phyloP scores from a whole-genome alignment of 2,797 vertebrate genomes.

The Cryptoblepharus egeriae region DNA sequence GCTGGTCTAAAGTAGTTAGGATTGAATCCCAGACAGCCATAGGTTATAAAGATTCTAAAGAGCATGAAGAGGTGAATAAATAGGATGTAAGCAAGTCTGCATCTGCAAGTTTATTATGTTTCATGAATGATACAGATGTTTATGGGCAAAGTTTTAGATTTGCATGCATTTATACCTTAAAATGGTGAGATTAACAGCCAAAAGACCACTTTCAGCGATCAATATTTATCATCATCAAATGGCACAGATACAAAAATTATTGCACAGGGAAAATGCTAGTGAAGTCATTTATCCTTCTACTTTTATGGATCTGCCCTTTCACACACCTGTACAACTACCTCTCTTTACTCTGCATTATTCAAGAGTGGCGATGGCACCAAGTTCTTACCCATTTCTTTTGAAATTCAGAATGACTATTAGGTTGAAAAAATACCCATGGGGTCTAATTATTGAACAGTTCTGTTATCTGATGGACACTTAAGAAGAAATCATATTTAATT shows the following conservation, averaged over 20 bases:
- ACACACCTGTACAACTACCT: conserved; percentile 7
- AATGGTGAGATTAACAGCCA: neutral
- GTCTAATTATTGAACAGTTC: conserved; percentile 49
- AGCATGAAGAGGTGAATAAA: neutral
- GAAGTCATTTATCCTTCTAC: conserved; percentile 1
- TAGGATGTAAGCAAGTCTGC: neutral
- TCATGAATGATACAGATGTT: neutral
- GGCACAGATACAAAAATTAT: conserved; percentile 4
- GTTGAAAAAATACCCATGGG: conserved; percentile 1
- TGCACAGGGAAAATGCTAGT: conserved; percentile 1
- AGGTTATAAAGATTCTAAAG: neutral
- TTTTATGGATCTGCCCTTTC: conserved; percentile 25
- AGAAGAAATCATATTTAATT: conserved; percentile 22
- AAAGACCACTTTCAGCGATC: neutral
- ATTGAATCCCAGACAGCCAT: no score
- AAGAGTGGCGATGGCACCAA: conserved; percentile 11
- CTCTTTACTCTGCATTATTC: neutral
- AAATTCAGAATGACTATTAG: conserved; percentile 40
- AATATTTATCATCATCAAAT: conserved; percentile 10
- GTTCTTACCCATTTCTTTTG: conserved; percentile 1
- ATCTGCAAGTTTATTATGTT: neutral
- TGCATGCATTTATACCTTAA: neutral
- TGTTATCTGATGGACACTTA: conserved; percentile 44
- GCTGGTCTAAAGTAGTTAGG: no score
- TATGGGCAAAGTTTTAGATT: neutral